Evolutionary conservation across 2,797 vertebrate species (phyloP).

Genomic region (Coendou prehensilis): DNA sequence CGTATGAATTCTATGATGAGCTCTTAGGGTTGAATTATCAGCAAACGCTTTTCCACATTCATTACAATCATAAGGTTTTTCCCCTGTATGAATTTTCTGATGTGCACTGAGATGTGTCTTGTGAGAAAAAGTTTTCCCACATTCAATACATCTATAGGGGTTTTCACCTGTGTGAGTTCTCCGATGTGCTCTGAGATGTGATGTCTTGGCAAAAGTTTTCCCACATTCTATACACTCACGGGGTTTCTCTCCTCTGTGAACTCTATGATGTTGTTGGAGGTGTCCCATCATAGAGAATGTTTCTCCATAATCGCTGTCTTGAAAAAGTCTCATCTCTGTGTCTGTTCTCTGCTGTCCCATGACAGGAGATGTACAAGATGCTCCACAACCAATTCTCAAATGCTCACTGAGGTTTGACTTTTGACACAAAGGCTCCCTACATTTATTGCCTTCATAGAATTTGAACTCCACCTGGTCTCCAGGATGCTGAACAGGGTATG

Average conservation of each 20-base stretch:
- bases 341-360: background rate
- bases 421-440: slow-evolving; percentile 29
- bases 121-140: slow-evolving; percentile 40
- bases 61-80: background rate
- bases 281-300: background rate
- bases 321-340: background rate
- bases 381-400: background rate
- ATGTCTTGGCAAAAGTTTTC: slow-evolving; percentile 23
- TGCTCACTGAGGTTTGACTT: slow-evolving; percentile 66
- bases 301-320: background rate
- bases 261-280: slow-evolving; percentile 41
- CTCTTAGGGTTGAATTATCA: slow-evolving; percentile 22
- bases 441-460: slow-evolving; percentile 52
- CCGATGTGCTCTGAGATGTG: slow-evolving; percentile 19
- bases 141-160: background rate
- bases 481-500: background rate
- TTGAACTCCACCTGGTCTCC: background rate
- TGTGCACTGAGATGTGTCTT: slow-evolving; percentile 26
- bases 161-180: background rate
- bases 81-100: background rate
- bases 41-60: slow-evolving; percentile 20
- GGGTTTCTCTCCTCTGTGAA: background rate
- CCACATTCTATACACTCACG: background rate
- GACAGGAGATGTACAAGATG: background rate
- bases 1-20: slow-evolving; percentile 18